Evolutionary conservation across 2,888 invertebrate species (phyloP).

Genomic region (Himalopsyche japonica): DNA sequence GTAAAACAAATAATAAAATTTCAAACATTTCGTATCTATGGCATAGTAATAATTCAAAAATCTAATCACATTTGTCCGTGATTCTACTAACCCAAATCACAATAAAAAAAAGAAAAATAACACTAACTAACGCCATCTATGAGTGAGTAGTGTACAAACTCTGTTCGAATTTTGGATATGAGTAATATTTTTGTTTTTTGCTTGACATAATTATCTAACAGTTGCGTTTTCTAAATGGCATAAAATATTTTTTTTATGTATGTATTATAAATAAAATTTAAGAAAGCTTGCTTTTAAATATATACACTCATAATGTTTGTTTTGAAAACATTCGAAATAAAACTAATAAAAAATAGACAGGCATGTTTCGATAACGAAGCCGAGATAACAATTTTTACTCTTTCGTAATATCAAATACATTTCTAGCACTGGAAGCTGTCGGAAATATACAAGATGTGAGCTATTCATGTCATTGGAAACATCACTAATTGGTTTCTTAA

Average conservation of each 20-base stretch:
- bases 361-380: not conserved
- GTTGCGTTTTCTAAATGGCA: not conserved
- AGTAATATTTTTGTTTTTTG: not conserved
- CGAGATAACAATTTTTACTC: not conserved
- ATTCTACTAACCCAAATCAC: not conserved
- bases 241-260: not conserved
- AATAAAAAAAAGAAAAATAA: not conserved
- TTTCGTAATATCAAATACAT: not conserved
- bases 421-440: not conserved
- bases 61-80: not conserved
- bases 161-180: not conserved
- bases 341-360: not conserved
- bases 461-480: no score
- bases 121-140: slow-evolving; percentile 15
- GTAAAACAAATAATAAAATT: not conserved
- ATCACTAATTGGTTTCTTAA: no score
- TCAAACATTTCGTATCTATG: not conserved
- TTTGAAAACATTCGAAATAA: not conserved
- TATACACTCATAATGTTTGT: no score
- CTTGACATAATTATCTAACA: not conserved
- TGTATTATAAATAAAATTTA: not conserved
- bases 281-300: not conserved
- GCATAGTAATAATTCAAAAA: not conserved
- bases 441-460: not conserved
- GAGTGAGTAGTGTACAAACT: not conserved